phyloP scores from a whole-genome alignment of 2,797 vertebrate genomes.

The Propithecus deckenii region DNA sequence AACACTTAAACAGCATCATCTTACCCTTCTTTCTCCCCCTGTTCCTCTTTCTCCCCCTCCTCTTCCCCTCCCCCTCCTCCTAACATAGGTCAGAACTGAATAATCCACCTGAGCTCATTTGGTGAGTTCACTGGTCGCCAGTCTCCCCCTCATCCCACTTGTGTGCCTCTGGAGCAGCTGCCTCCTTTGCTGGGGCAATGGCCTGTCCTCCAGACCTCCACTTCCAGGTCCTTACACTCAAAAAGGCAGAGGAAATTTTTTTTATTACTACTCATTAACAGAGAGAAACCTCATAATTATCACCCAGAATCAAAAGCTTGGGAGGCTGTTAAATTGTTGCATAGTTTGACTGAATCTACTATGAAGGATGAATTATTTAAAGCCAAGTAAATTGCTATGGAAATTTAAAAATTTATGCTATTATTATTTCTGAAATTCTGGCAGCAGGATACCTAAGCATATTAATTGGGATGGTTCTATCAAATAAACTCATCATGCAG shows the following conservation, averaged over 20 bases:
- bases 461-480: conserved; percentile 3
- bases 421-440: conserved; percentile 52
- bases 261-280: not conserved
- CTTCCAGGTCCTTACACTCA: not conserved
- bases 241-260: not conserved
- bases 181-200: not conserved
- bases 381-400: conserved; percentile 34
- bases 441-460: conserved; percentile 3
- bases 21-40: not conserved
- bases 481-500: not conserved
- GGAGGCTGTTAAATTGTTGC: not conserved
- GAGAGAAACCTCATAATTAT: conserved; percentile 9
- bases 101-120: not conserved
- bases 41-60: not conserved
- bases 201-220: not conserved
- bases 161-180: not conserved
- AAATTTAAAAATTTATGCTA: not conserved
- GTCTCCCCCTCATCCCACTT: not conserved
- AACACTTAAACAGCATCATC: not conserved
- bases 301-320: not conserved
- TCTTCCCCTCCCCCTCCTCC: too few relatives aligned
- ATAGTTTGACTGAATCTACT: not conserved
- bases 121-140: not conserved
- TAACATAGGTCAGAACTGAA: not conserved
- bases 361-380: conserved; percentile 37